Conservation (phyloP, 2,113 vertebrate species). For the Mungos mungo region DNA sequence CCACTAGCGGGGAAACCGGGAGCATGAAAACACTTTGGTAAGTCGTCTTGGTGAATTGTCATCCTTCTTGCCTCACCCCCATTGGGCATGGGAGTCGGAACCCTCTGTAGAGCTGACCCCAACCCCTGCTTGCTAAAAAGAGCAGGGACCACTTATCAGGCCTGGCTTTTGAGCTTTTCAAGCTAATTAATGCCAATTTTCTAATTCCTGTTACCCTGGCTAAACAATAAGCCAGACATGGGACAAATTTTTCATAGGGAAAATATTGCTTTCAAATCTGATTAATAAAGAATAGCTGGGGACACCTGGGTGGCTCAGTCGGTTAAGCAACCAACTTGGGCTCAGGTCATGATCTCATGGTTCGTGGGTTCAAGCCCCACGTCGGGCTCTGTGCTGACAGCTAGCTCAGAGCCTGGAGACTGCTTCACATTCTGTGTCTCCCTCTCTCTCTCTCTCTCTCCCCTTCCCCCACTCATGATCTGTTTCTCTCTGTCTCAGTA, state of each 20-base stretch:
- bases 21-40: neutral
- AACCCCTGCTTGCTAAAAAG: accelerated
- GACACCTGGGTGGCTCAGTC: neutral
- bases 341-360: too few species aligned
- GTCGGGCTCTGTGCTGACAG: too few species aligned
- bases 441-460: too few species aligned
- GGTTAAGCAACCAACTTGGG: too few species aligned
- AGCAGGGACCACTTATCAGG: neutral
- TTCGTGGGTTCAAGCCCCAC: too few species aligned
- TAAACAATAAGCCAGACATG: slow-evolving; percentile 15
- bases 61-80: neutral
- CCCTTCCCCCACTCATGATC: too few species aligned
- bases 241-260: slow-evolving; percentile 27
- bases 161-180: neutral
- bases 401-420: too few species aligned
- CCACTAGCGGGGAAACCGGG: neutral
- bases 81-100: neutral
- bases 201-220: neutral
- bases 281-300: slow-evolving; percentile 44
- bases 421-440: too few species aligned
- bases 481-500: too few species aligned
- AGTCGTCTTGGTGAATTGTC: neutral
- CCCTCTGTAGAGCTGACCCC: accelerated
- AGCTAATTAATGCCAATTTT: slow-evolving; percentile 37
- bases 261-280: slow-evolving; percentile 15